phyloP scores from a whole-genome alignment of 2,888 invertebrate genomes.

The Chelonus formosanus region DNA sequence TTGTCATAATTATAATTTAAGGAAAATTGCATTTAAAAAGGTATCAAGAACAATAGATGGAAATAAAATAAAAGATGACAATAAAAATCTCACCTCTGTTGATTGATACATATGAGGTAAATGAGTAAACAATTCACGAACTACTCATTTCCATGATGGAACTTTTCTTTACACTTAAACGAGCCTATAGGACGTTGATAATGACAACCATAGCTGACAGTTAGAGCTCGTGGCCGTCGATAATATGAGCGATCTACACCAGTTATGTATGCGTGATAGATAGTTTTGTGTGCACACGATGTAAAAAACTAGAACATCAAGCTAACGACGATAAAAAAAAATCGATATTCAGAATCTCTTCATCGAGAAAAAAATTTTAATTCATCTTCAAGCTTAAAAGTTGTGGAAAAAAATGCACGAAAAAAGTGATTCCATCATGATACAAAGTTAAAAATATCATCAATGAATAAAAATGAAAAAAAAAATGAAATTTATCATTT shows the following conservation, averaged over 20 bases:
- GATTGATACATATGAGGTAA: neutral
- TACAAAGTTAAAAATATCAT: too few species aligned
- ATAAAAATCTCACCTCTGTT: neutral
- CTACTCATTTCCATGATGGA: slow-evolving; percentile 19
- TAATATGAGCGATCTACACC: slow-evolving; percentile 28
- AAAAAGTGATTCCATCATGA: too few species aligned
- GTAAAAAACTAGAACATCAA: slow-evolving; percentile 44
- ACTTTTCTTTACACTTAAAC: slow-evolving; percentile 5
- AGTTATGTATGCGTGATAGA: slow-evolving; percentile 19
- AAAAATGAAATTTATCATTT: neutral
- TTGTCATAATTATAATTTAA: too few species aligned
- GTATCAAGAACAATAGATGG: too few species aligned
- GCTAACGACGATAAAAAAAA: slow-evolving; percentile 43
- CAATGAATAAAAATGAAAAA: neutral
- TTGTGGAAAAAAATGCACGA: neutral
- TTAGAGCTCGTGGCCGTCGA: slow-evolving; percentile 16
- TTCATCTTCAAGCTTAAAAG: neutral
- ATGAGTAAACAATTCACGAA: slow-evolving; percentile 2
- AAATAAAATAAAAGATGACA: neutral
- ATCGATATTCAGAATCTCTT: slow-evolving; percentile 41
- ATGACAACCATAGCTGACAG: neutral
- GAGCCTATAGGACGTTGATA: slow-evolving; percentile 4
- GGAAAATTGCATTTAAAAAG: too few species aligned
- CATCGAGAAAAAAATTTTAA: neutral
- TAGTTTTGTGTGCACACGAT: slow-evolving; percentile 32